Evolutionary conservation across 2,888 invertebrate genomes (phyloP).

Genomic region (Drosophila picticornis): DNA sequence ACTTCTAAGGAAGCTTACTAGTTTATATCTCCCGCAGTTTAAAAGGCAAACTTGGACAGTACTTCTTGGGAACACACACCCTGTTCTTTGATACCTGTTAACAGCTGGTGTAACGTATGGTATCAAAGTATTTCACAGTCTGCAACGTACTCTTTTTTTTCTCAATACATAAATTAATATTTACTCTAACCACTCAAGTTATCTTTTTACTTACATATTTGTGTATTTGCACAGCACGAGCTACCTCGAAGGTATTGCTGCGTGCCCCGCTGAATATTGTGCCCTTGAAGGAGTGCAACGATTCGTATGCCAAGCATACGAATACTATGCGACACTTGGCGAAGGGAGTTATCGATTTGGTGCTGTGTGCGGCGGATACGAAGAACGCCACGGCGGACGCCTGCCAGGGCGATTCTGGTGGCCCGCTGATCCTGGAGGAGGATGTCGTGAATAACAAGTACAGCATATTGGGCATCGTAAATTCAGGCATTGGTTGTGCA

Average conservation of each 20-base stretch:
- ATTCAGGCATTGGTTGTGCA: constrained; percentile 81
- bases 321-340: constrained; percentile 44
- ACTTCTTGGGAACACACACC: neutral
- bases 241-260: constrained; percentile 64
- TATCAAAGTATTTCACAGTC: neutral
- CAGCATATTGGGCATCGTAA: constrained; percentile 79
- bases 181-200: neutral
- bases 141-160: neutral
- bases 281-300: constrained; percentile 64
- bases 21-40: neutral
- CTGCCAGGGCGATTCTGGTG: constrained; percentile 83
- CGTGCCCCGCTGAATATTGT: constrained; percentile 71
- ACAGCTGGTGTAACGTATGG: neutral
- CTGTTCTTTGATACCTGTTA: neutral
- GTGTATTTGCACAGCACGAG: constrained; percentile 29
- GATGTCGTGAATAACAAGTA: constrained; percentile 58
- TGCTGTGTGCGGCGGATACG: constrained; percentile 74
- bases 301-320: constrained; percentile 41
- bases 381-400: constrained; percentile 67
- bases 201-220: neutral
- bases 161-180: neutral
- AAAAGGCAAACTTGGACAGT: neutral
- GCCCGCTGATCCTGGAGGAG: constrained; percentile 74
- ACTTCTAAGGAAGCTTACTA: neutral
- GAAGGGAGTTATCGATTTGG: constrained; percentile 60